A percentile compares a stretch with the other conserved stretches of the same genome.
phyloP scores from a whole-genome alignment of 53 echinoderm and acorn worm species.

The Actinopyga echinites region DNA sequence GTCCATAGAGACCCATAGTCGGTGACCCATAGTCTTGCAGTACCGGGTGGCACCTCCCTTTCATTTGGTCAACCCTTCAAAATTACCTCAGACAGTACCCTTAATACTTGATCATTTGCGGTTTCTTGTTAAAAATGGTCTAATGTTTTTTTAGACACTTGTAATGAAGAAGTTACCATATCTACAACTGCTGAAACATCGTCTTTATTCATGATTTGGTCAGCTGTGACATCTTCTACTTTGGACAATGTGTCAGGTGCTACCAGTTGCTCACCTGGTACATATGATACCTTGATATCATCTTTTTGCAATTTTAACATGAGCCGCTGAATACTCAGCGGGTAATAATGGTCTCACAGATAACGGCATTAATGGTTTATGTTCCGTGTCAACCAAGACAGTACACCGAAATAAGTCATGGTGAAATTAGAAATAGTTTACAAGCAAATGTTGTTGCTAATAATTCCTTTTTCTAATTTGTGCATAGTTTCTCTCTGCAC shows the following conservation, averaged over 20 bases:
- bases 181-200: slow-evolving; percentile 50
- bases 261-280: slow-evolving; percentile 48
- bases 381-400: slow-evolving; percentile 17
- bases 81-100: slow-evolving; percentile 32
- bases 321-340: slow-evolving; percentile 39
- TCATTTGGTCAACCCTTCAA: slow-evolving; percentile 47
- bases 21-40: not conserved
- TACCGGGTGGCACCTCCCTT: not conserved
- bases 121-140: slow-evolving; percentile 49
- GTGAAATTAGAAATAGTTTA: slow-evolving; percentile 64
- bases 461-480: slow-evolving; percentile 62
- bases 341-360: slow-evolving; percentile 50
- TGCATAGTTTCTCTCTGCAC: slow-evolving; percentile 41
- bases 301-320: slow-evolving; percentile 50
- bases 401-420: slow-evolving; percentile 23
- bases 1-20: slow-evolving; percentile 11
- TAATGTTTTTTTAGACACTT: slow-evolving; percentile 37
- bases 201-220: slow-evolving; percentile 4
- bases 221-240: slow-evolving; percentile 50
- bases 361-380: slow-evolving; percentile 33
- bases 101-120: slow-evolving; percentile 38
- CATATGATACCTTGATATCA: slow-evolving; percentile 45
- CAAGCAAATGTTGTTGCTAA: slow-evolving; percentile 46
- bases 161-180: slow-evolving; percentile 38
- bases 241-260: slow-evolving; percentile 57